A percentile compares a stretch with the other conserved stretches of the same genome.
phyloP scores from a whole-genome alignment of 2,888 invertebrate genomes.

The Tachina fera region DNA sequence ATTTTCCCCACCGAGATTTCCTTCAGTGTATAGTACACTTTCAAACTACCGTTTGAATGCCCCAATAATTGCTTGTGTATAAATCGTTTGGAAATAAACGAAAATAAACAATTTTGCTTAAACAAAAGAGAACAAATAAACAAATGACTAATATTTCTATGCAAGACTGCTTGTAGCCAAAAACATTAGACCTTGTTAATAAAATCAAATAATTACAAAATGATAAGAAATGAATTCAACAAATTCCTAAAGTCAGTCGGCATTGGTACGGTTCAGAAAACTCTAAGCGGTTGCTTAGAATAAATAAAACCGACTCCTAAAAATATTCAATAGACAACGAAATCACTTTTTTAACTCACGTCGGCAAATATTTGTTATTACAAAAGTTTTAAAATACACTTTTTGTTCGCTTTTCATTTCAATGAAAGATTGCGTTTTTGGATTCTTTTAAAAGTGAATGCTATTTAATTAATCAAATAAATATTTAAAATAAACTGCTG shows the following conservation, averaged over 20 bases:
- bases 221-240: conserved; percentile 7
- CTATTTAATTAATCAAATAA: conserved; percentile 39
- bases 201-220: background rate
- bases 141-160: conserved; percentile 23
- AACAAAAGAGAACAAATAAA: background rate
- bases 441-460: conserved; percentile 19
- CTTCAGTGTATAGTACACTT: no score
- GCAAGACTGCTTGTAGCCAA: conserved; percentile 51
- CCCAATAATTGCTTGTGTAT: background rate
- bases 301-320: background rate
- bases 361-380: conserved; percentile 36
- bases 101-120: background rate
- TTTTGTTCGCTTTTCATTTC: background rate
- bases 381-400: background rate
- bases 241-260: background rate
- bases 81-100: background rate
- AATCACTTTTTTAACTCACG: conserved; percentile 7
- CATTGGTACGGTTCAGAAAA: no score
- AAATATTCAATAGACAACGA: background rate
- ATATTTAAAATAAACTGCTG: conserved; percentile 15
- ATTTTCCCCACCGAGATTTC: no score
- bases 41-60: background rate
- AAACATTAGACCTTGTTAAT: conserved; percentile 11
- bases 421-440: conserved; percentile 24
- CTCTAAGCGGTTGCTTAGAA: background rate